A percentile compares a stretch with the other conserved stretches of the same genome.
These are phyloP conservation scores for Epizoanthus rinbou DNA, from an alignment of 92 coral and sea anemone genomes.

Conservation along the genomic window DNA sequence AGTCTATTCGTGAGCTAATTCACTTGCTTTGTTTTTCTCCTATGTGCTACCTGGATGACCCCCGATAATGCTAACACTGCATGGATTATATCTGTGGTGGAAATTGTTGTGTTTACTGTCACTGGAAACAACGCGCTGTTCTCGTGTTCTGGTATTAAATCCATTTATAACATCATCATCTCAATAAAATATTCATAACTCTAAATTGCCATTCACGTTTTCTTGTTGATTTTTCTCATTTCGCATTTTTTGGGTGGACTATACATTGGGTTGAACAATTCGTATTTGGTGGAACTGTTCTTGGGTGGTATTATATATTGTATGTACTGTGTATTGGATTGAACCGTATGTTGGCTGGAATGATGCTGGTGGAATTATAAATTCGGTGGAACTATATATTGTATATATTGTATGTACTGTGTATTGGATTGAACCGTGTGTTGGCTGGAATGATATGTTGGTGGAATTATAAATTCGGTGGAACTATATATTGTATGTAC, in stretches of 20 bases:
- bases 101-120: neutral
- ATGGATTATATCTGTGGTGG: neutral
- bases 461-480: neutral
- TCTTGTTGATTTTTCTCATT: neutral
- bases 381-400: too few species aligned
- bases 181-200: neutral
- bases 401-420: too few species aligned
- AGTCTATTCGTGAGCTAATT: constrained; percentile 17
- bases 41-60: constrained; percentile 29
- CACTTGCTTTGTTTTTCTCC: constrained; percentile 18
- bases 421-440: too few species aligned
- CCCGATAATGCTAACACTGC: neutral
- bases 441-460: neutral
- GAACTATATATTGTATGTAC: neutral
- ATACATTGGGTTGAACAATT: neutral
- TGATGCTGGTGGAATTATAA: too few species aligned
- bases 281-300: neutral
- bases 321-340: too few species aligned
- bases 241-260: neutral
- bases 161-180: neutral
- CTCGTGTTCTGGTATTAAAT: neutral
- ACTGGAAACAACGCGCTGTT: constrained; percentile 15
- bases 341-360: too few species aligned
- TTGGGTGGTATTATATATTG: neutral
- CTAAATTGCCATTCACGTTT: neutral